Evolutionary conservation across 2,113 vertebrate species (phyloP), one percentile per base, ranked within the genome.

Genomic region (Hypanus sabinus): DNA sequence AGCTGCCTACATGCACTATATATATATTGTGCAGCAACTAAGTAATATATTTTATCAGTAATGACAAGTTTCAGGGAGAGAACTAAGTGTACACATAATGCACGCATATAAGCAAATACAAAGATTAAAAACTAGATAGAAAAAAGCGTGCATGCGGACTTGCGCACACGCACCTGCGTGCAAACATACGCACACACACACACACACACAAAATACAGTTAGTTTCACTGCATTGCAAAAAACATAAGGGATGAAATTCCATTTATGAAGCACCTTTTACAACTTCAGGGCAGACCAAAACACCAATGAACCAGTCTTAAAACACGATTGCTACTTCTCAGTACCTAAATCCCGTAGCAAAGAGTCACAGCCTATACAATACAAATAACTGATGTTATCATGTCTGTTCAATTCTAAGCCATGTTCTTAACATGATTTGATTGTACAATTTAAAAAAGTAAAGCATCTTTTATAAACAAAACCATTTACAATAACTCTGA

Each of bases 21-120:
- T 20, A 88, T 16, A 83, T 83, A 83, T 57, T 79, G n/a, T 79
- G 62, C 18, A 65, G 16, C 62, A 90, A 22, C 57, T 90, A 20
- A n/a, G 85, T 68, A 85, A 85, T 83, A 83, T 46, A 83, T 83
- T 30, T 62, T 60, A 79, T 79, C 30, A 90, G 60, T 90, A 33
- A 65, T 90, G 85, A 68, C 60, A 90, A 68, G n/a, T 90, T 90
- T 65, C 14, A 20, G 30, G 18, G 30, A 65, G 62, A 85, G 46
- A 55, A 65, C 18, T n/a, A 14, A 60, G 57, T n/a, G 22, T 90
- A 65, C 85, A 65, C 60, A 90, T n/a, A 65, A 4, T 90, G 85
- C 57, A 87, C 3, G 60, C 10, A 38, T 60, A 22, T 11, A 30
- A 60, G 55, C 83, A 87, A 87, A n/a, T 8, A 87, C 24, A 60